phyloP scores from a whole-genome alignment of 2,797 vertebrate species.

The Lindbergichthys nudifrons region DNA sequence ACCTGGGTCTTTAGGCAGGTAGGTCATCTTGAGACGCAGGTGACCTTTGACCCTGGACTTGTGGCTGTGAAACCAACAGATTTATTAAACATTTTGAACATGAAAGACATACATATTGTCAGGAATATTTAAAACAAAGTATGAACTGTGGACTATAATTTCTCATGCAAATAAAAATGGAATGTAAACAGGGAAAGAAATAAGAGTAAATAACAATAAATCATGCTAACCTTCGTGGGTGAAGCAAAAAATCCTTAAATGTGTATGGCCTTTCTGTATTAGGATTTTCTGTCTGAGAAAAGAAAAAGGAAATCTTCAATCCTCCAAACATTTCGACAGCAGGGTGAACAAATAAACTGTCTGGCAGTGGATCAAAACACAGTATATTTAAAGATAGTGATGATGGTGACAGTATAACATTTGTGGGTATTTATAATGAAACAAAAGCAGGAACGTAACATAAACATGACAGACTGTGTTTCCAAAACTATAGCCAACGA shows the following conservation, averaged over 20 bases:
- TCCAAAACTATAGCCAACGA: slow-evolving; percentile 70
- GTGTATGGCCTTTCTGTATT: slow-evolving; percentile 94
- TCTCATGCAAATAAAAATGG: slow-evolving; percentile 29
- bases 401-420: slow-evolving; percentile 31
- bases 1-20: slow-evolving; percentile 90
- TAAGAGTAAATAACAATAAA: slow-evolving; percentile 47
- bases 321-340: slow-evolving; percentile 19
- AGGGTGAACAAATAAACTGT: slow-evolving; percentile 1
- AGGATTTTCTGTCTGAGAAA: slow-evolving; percentile 95
- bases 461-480: slow-evolving; percentile 69
- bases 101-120: background rate
- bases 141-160: background rate
- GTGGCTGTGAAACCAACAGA: slow-evolving; percentile 82
- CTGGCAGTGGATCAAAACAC: slow-evolving; percentile 12
- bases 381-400: slow-evolving; percentile 33
- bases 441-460: slow-evolving; percentile 58
- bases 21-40: slow-evolving; percentile 97
- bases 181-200: slow-evolving; percentile 40
- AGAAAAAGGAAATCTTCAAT: slow-evolving; percentile 52
- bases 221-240: slow-evolving; percentile 93
- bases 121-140: slow-evolving; percentile 9
- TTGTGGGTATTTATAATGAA: slow-evolving; percentile 71
- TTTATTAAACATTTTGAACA: background rate
- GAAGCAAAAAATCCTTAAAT: slow-evolving; percentile 98
- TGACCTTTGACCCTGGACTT: slow-evolving; percentile 98